A percentile compares a stretch with the other conserved stretches of the same genome.
Evolutionary conservation across 2,113 vertebrate genomes (phyloP).

Genomic region (Stercorarius parasiticus): DNA sequence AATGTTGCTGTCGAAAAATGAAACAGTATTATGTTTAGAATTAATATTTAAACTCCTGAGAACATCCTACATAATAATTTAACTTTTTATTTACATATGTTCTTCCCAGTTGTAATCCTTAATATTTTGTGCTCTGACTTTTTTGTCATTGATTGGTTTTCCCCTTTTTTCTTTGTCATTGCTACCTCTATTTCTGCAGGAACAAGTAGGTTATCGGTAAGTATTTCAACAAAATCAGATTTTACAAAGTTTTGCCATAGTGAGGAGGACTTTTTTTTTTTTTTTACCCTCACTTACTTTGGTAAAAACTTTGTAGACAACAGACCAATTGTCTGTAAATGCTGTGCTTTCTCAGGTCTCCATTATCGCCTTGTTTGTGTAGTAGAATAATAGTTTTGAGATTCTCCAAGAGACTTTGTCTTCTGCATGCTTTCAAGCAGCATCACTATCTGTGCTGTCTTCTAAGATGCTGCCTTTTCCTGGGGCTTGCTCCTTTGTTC

Average conservation of each 20-base stretch:
- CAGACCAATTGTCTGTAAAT: conserved; percentile 48
- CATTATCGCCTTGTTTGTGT: conserved; percentile 67
- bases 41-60: neutral
- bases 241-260: conserved; percentile 77
- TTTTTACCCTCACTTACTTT: conserved; percentile 41
- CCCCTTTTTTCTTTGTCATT: conserved; percentile 71
- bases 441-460: conserved; percentile 56
- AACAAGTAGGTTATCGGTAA: conserved; percentile 78
- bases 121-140: conserved; percentile 48
- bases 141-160: conserved; percentile 78
- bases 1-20: neutral
- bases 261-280: conserved; percentile 57
- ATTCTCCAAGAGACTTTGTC: conserved; percentile 14
- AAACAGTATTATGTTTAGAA: neutral
- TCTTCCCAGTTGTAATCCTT: conserved; percentile 56
- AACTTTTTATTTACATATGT: neutral
- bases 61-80: neutral
- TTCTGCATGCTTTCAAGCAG: conserved; percentile 72
- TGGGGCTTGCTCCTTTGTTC: conserved; percentile 47
- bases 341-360: conserved; percentile 69
- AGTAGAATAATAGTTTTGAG: conserved; percentile 40
- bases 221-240: conserved; percentile 68
- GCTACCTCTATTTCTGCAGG: conserved; percentile 77
- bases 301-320: conserved; percentile 77
- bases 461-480: conserved; percentile 60